These are phyloP conservation scores for Drepana falcataria DNA, from an alignment of 2,888 invertebrate species.

Conservation along the genomic window DNA sequence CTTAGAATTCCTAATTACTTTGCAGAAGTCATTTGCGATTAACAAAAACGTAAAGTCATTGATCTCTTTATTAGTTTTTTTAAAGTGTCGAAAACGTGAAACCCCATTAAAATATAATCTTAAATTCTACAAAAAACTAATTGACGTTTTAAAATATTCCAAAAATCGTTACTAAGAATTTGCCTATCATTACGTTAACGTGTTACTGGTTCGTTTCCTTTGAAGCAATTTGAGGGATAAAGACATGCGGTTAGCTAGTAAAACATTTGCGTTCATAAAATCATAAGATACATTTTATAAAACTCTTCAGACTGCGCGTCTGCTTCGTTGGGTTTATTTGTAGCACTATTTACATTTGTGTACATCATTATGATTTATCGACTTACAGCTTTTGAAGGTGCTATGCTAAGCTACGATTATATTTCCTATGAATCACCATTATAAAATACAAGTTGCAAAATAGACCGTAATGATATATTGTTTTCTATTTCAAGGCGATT, in stretches of 20 bases:
- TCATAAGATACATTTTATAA: conserved; percentile 28
- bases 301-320: conserved; percentile 54
- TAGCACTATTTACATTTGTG: conserved; percentile 25
- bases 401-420: conserved; percentile 4
- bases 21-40: neutral
- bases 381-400: conserved; percentile 10
- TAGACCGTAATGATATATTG: neutral
- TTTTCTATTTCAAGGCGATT: neutral
- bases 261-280: conserved; percentile 9
- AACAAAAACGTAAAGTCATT: neutral
- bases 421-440: conserved; percentile 12
- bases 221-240: neutral
- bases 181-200: no score
- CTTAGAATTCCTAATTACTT: no score
- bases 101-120: neutral
- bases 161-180: no score
- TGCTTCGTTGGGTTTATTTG: conserved; percentile 36
- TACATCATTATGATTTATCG: conserved; percentile 30
- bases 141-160: no score
- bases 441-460: conserved; percentile 3
- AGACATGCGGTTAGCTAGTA: conserved; percentile 6
- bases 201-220: neutral
- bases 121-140: neutral
- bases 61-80: neutral
- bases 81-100: neutral